Percentiles rank a stretch among this genome's conserved stretches.
These are phyloP conservation scores for Paedocypris sp. DNA, from an alignment of 2,113 vertebrate species.

Conservation along the genomic window DNA sequence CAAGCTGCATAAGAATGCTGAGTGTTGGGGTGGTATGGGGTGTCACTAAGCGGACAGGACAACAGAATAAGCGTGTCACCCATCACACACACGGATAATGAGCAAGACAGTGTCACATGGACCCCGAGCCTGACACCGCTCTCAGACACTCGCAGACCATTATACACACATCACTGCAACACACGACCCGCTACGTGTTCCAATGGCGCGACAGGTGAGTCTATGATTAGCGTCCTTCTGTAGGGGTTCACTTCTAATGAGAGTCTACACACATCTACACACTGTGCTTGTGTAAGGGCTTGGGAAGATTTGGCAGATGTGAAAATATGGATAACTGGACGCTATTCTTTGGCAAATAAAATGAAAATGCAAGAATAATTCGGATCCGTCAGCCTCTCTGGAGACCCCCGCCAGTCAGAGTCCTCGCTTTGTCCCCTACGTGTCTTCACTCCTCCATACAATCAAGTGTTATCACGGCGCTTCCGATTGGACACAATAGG, in stretches of 20 bases:
- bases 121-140: not conserved
- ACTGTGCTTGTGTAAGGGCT: not conserved
- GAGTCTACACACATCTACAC: not conserved
- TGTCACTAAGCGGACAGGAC: not conserved
- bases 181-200: not conserved
- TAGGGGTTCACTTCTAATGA: not conserved
- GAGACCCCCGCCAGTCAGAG: not conserved
- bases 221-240: not conserved
- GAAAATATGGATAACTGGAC: not conserved
- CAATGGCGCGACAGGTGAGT: not conserved
- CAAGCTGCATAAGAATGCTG: no score
- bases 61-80: conserved; percentile 17
- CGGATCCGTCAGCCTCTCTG: not conserved
- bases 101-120: conserved; percentile 12
- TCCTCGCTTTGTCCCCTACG: not conserved
- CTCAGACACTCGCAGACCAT: not conserved
- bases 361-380: not conserved
- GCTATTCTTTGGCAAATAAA: not conserved
- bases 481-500: not conserved
- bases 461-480: not conserved
- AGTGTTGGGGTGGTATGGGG: not conserved
- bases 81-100: conserved; percentile 26
- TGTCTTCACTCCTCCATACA: not conserved
- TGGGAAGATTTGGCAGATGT: no score
- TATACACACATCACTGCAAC: conserved; percentile 2